phyloP scores from a whole-genome alignment of 2,888 invertebrate genomes.

The Cantharis lateralis region DNA sequence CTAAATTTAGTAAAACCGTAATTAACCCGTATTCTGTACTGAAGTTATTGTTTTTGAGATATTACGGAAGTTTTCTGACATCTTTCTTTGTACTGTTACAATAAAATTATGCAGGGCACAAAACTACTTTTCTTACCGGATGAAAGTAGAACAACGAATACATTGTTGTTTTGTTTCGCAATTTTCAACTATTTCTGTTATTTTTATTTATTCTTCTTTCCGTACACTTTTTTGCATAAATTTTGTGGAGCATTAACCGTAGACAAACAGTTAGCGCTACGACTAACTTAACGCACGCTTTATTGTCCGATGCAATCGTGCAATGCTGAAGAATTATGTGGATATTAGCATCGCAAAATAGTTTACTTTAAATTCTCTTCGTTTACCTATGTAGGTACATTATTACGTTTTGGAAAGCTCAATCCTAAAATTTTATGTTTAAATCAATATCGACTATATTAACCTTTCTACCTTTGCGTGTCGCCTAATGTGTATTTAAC shows the following conservation, averaged over 20 bases:
- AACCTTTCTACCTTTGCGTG: neutral
- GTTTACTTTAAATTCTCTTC: neutral
- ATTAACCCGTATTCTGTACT: neutral
- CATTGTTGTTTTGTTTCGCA: neutral
- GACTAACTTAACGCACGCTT: neutral
- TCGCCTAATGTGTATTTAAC: neutral
- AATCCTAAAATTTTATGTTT: neutral
- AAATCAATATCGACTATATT: neutral
- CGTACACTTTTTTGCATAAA: neutral
- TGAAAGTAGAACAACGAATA: slow-evolving; percentile 7
- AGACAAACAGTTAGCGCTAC: neutral
- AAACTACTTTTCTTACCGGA: slow-evolving; percentile 7
- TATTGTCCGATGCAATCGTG: neutral
- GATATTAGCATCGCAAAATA: neutral
- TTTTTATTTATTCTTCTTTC: neutral
- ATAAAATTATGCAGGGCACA: slow-evolving; percentile 9
- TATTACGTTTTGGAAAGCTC: neutral
- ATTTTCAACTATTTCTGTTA: neutral
- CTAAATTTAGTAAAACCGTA: neutral
- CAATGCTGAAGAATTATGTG: neutral
- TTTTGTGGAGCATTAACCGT: neutral
- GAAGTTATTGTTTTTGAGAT: slow-evolving; percentile 1
- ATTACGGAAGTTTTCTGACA: slow-evolving; percentile 10
- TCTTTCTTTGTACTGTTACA: slow-evolving; percentile 3
- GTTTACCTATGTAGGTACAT: neutral